A percentile compares a stretch with the other conserved stretches of the same genome.
phyloP scores from a whole-genome alignment of 2,888 invertebrate genomes.

The Cynaeus angustus region DNA sequence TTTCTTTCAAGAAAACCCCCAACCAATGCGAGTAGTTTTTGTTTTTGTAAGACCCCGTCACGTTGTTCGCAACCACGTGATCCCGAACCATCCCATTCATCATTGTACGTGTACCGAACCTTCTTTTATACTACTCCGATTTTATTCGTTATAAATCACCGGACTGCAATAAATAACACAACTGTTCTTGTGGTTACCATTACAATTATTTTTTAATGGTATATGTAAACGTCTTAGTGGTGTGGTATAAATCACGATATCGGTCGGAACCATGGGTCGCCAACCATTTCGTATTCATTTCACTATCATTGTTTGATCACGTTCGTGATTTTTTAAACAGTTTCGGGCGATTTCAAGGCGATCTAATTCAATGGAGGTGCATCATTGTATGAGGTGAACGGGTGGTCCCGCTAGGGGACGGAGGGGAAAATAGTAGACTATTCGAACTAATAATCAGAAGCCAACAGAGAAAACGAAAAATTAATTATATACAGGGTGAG shows the following conservation, averaged over 20 bases:
- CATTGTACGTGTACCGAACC: conserved; percentile 11
- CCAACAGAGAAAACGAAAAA: no score
- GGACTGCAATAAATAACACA: conserved; percentile 26
- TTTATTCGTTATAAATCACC: conserved; percentile 37
- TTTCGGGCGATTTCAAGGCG: background rate
- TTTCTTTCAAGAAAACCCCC: no score
- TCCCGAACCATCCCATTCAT: no score
- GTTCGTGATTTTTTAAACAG: conserved; percentile 4
- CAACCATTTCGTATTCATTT: background rate
- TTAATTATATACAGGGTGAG: no score
- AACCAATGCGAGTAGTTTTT: no score
- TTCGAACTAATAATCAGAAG: no score
- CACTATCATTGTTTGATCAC: conserved; percentile 17
- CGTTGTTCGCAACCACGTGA: no score
- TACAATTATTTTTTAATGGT: conserved; percentile 38
- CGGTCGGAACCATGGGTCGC: conserved; percentile 21
- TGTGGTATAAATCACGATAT: conserved; percentile 31
- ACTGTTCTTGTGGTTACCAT: conserved; percentile 26
- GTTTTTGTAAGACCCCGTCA: no score
- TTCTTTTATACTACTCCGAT: conserved; percentile 18
- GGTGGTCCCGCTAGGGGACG: conserved; percentile 1
- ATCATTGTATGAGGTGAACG: background rate
- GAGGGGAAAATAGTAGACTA: no score
- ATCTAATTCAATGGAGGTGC: conserved; percentile 3
- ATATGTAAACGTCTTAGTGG: conserved; percentile 30